These are phyloP conservation scores for Embiotoca jacksoni DNA, from an alignment of 2,113 vertebrate species.

Conservation along the genomic window DNA sequence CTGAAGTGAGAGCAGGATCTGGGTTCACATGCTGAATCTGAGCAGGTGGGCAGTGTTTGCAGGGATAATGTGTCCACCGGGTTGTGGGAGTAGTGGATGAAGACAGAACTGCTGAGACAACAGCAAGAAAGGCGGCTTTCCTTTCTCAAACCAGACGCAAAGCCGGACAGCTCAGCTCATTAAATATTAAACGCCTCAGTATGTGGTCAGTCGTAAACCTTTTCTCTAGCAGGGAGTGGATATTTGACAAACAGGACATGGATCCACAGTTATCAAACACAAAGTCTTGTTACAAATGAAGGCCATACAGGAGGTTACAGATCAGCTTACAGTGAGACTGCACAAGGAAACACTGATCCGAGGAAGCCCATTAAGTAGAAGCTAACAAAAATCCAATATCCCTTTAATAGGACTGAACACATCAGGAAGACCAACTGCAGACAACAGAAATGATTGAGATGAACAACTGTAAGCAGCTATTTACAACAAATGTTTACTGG, in stretches of 20 bases:
- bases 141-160: conserved; percentile 24
- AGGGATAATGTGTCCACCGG: conserved; percentile 40
- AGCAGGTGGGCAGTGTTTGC: background rate
- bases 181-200: conserved; percentile 59
- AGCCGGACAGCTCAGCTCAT: conserved; percentile 36
- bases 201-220: conserved; percentile 54
- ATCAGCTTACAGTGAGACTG: background rate
- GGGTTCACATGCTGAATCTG: conserved; percentile 12
- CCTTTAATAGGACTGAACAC: background rate
- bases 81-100: conserved; percentile 13
- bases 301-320: background rate
- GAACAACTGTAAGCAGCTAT: background rate
- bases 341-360: background rate
- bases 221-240: conserved; percentile 1
- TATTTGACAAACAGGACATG: background rate
- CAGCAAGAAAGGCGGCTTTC: conserved; percentile 23
- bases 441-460: background rate
- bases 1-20: background rate
- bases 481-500: background rate
- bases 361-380: background rate
- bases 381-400: background rate
- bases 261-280: background rate
- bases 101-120: conserved; percentile 57
- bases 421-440: background rate
- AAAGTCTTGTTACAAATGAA: conserved; percentile 14